Conservation (phyloP, 1,140 invertebrate genomes). For the Proales similis region DNA sequence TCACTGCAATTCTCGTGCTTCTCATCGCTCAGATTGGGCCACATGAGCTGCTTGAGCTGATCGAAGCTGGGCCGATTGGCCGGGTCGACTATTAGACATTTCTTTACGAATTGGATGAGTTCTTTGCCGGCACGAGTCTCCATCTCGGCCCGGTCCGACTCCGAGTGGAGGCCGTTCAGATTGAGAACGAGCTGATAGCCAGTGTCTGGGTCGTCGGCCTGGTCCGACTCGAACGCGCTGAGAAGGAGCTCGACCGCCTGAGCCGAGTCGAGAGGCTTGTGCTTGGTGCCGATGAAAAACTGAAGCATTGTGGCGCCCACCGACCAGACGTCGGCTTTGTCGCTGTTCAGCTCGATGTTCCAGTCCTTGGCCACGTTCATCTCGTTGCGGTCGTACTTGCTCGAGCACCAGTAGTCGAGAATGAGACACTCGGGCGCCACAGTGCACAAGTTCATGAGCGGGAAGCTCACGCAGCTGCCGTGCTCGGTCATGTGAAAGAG, state of each 20-base stretch:
- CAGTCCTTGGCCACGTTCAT: constrained; percentile 41
- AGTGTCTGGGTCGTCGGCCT: background rate
- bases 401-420: constrained; percentile 50
- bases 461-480: constrained; percentile 78
- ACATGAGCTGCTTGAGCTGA: background rate
- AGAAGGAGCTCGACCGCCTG: background rate
- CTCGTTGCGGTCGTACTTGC: background rate
- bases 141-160: background rate
- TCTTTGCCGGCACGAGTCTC: background rate
- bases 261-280: background rate
- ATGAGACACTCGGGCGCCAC: constrained; percentile 73
- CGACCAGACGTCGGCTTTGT: constrained; percentile 80
- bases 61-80: constrained; percentile 38
- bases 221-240: too few relatives aligned
- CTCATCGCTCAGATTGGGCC: background rate
- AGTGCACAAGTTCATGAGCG: constrained; percentile 66
- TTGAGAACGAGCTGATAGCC: constrained; percentile 20
- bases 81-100: constrained; percentile 42
- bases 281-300: constrained; percentile 51
- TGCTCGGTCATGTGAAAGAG: constrained; percentile 79
- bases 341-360: constrained; percentile 42
- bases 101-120: constrained; percentile 40
- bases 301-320: constrained; percentile 78
- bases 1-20: too few relatives aligned
- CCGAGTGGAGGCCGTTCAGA: constrained; percentile 3